Percentiles rank a stretch among this genome's conserved stretches.
These are phyloP conservation scores for Anticlea derivata DNA, from an alignment of 2,888 invertebrate species.

Conservation along the genomic window DNA sequence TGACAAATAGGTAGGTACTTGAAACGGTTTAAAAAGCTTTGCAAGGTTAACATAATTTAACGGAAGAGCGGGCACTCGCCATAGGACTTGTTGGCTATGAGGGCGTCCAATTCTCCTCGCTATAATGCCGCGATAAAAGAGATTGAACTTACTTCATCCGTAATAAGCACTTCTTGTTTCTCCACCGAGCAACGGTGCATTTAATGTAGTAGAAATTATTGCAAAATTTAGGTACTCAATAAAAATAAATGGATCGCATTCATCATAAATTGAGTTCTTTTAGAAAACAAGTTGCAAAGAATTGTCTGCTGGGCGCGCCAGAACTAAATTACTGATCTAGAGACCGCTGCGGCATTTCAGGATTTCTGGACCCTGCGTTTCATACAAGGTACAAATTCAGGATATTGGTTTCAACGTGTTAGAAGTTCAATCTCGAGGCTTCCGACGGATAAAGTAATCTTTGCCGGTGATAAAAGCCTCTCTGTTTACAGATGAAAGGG, in stretches of 20 bases:
- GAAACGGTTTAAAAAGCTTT: conserved; percentile 41
- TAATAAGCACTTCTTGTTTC: conserved; percentile 66
- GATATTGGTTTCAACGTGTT: conserved; percentile 61
- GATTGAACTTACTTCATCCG: conserved; percentile 76
- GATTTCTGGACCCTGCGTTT: conserved; percentile 40
- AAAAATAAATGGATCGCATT: conserved; percentile 2
- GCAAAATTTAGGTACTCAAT: conserved; percentile 13
- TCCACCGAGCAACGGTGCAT: conserved; percentile 52
- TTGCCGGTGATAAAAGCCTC: conserved; percentile 51
- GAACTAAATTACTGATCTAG: conserved; percentile 27
- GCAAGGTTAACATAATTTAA: conserved; percentile 78
- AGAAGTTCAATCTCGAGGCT: conserved; percentile 56
- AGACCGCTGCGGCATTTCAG: conserved; percentile 14
- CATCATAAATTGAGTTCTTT: conserved; percentile 1
- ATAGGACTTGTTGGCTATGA: conserved; percentile 62
- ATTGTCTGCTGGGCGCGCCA: neutral
- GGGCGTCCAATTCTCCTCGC: conserved; percentile 66
- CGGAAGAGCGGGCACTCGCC: conserved; percentile 66
- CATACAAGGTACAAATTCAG: conserved; percentile 48
- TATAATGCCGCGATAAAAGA: conserved; percentile 77
- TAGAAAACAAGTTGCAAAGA: conserved; percentile 23
- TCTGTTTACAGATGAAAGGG: conserved; percentile 54
- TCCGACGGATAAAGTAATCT: conserved; percentile 56
- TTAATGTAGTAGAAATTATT: conserved; percentile 49
- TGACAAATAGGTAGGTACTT: too few relatives aligned